These are phyloP conservation scores for Ferrisia virgata DNA, from an alignment of 2,888 invertebrate genomes.

Conservation along the genomic window DNA sequence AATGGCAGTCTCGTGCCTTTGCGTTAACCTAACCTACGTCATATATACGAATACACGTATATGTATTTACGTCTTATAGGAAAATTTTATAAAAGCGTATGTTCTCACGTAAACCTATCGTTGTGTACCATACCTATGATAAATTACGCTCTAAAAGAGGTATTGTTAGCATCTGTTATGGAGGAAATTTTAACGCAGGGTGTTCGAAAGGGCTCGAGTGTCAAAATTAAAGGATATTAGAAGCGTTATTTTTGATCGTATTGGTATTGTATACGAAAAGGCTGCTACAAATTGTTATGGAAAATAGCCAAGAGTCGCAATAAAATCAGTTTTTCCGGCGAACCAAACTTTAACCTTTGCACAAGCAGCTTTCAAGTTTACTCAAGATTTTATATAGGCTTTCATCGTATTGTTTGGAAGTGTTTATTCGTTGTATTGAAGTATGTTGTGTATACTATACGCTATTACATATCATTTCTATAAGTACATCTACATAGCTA, in stretches of 20 bases:
- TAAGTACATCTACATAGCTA: too few relatives aligned
- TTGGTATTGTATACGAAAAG: not conserved
- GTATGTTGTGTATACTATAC: not conserved
- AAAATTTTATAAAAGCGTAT: not conserved
- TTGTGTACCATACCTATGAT: not conserved
- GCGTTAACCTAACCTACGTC: too few relatives aligned
- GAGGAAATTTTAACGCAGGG: not conserved
- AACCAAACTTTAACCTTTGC: not conserved
- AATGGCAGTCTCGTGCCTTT: too few relatives aligned
- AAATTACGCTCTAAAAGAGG: not conserved
- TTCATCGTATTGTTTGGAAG: conserved; percentile 1
- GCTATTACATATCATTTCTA: too few relatives aligned
- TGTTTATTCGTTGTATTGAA: not conserved
- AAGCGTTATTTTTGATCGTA: not conserved
- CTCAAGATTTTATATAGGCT: not conserved
- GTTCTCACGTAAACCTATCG: not conserved
- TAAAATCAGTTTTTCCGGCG: conserved; percentile 12
- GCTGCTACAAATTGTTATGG: conserved; percentile 1
- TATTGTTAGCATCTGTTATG: not conserved
- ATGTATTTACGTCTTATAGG: not conserved
- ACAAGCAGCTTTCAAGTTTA: not conserved
- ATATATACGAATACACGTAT: too few relatives aligned
- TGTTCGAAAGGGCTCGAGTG: not conserved
- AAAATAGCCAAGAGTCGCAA: not conserved
- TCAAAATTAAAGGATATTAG: not conserved